phyloP scores from a whole-genome alignment of 2,113 vertebrate genomes.

The Chaenocephalus aceratus region DNA sequence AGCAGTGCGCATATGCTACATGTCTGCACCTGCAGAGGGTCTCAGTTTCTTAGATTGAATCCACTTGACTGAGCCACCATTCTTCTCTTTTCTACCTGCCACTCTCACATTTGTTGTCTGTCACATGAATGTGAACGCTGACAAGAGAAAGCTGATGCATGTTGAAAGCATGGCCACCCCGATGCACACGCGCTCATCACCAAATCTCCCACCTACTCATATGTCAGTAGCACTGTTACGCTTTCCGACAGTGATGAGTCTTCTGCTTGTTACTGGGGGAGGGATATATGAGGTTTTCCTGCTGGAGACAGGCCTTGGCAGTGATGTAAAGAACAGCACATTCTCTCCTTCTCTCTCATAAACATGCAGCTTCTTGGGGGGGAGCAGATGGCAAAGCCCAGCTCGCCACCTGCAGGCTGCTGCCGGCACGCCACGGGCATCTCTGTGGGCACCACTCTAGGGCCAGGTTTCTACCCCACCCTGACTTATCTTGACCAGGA shows the following conservation, averaged over 20 bases:
- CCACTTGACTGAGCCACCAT: conserved; percentile 45
- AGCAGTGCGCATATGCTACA: conserved; percentile 66
- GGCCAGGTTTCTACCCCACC: conserved; percentile 63
- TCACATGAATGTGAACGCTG: conserved; percentile 53
- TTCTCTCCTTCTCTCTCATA: conserved; percentile 74
- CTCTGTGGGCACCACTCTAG: conserved; percentile 62
- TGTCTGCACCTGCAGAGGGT: conserved; percentile 69
- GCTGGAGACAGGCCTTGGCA: conserved; percentile 64
- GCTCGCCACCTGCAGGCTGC: conserved; percentile 82
- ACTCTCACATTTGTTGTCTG: conserved; percentile 17
- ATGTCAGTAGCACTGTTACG: conserved; percentile 38
- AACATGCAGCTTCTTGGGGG: conserved; percentile 79
- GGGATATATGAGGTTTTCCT: conserved; percentile 33
- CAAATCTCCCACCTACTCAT: conserved; percentile 45
- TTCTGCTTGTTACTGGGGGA: conserved; percentile 9
- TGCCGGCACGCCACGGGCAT: conserved; percentile 67
- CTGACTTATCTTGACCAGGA: conserved; percentile 47
- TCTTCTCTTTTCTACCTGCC: conserved; percentile 31
- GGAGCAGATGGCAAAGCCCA: conserved; percentile 84
- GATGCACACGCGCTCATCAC: conserved; percentile 24
- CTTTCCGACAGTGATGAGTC: conserved; percentile 28
- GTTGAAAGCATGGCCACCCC: conserved; percentile 62
- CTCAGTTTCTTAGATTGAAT: conserved; percentile 58
- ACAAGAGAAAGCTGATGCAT: conserved; percentile 63
- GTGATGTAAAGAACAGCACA: conserved; percentile 76